Evolutionary conservation across 2,113 vertebrate species (phyloP).

Genomic region (Chionomys nivalis): DNA sequence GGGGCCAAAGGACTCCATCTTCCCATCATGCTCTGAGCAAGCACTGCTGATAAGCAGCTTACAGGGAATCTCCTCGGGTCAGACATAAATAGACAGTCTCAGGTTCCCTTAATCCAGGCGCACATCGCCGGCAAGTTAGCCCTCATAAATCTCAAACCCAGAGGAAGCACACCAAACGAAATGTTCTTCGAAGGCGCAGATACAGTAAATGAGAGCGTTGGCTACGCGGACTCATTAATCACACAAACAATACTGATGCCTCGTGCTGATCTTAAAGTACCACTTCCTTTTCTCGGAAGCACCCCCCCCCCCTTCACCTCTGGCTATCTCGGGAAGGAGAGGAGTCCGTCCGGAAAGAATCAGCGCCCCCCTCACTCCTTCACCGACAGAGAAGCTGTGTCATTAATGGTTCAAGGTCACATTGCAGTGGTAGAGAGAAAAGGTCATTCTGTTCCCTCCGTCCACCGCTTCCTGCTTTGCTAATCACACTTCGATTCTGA

Average conservation of each 20-base stretch:
- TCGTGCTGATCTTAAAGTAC: not conserved
- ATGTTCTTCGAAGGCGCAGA: constrained; percentile 46
- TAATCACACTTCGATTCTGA: not conserved
- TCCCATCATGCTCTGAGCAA: constrained; percentile 28
- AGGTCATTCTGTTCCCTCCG: not conserved
- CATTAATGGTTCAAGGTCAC: not conserved
- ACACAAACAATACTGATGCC: constrained; percentile 36
- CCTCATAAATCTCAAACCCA: constrained; percentile 73
- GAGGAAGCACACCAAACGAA: constrained; percentile 46
- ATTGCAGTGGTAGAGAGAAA: not conserved
- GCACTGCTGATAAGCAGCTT: constrained; percentile 68
- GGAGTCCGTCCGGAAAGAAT: fast-evolving
- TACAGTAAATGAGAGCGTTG: constrained; percentile 20
- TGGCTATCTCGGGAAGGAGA: not conserved
- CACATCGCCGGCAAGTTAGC: constrained; percentile 54
- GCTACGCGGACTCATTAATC: constrained; percentile 64
- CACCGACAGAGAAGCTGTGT: not conserved
- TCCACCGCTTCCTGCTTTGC: not conserved
- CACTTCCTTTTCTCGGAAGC: not conserved
- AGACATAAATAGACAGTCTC: constrained; percentile 71
- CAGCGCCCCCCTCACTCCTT: not conserved
- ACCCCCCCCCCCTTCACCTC: not conserved
- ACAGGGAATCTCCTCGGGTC: constrained; percentile 73
- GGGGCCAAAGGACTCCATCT: not conserved
- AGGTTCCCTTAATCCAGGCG: constrained; percentile 68